Conservation (phyloP, 2,797 vertebrate genomes). For the Hyperoplus lanceolatus region DNA sequence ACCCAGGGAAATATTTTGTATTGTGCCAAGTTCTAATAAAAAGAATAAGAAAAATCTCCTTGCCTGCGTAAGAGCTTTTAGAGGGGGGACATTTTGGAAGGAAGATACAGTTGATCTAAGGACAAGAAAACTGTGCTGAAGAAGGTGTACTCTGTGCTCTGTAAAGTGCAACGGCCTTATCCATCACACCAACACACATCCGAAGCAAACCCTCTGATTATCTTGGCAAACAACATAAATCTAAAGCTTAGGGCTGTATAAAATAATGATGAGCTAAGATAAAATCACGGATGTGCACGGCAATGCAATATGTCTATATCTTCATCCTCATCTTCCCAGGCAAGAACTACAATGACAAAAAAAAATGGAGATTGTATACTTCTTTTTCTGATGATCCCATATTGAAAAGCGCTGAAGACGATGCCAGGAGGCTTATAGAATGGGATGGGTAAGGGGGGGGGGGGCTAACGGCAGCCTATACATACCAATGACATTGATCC, state of each 20-base stretch:
- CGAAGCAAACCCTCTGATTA: constrained; percentile 36
- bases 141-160: constrained; percentile 54
- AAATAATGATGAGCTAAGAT: constrained; percentile 56
- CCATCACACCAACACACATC: constrained; percentile 42
- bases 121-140: constrained; percentile 49
- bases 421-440: constrained; percentile 54
- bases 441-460: not conserved
- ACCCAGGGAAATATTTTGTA: constrained; percentile 36
- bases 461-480: constrained; percentile 34
- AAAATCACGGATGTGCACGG: constrained; percentile 29
- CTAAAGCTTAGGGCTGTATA: constrained; percentile 17
- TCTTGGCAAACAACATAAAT: constrained; percentile 49
- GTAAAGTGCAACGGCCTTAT: constrained; percentile 33
- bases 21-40: too few relatives aligned
- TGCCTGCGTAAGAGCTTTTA: constrained; percentile 55
- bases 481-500: constrained; percentile 75
- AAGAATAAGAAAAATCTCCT: constrained; percentile 29
- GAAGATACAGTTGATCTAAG: constrained; percentile 52
- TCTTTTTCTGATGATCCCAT: constrained; percentile 54
- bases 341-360: constrained; percentile 48
- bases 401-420: constrained; percentile 72
- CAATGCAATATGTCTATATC: constrained; percentile 34
- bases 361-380: constrained; percentile 33
- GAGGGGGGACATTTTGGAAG: constrained; percentile 55
- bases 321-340: constrained; percentile 18